Percentiles rank a stretch among this genome's conserved stretches.
Conservation (phyloP, 2,888 invertebrate genomes). For the Oscheius onirici region DNA sequence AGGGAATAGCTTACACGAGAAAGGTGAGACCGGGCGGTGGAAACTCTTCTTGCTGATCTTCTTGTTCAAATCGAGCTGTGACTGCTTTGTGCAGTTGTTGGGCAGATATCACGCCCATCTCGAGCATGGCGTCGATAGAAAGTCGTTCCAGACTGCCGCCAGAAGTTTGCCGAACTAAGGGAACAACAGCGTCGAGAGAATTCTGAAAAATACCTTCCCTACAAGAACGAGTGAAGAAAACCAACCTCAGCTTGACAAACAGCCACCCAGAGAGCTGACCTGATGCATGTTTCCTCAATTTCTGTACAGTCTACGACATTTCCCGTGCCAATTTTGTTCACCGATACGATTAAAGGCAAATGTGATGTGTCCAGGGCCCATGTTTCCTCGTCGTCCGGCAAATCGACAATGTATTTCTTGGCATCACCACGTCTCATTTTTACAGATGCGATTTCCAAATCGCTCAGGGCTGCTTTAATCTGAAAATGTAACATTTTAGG, state of each 20-base stretch:
- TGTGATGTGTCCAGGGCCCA: constrained; percentile 54
- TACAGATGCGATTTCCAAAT: constrained; percentile 57
- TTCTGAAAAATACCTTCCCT: neutral
- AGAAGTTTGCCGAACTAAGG: constrained; percentile 34
- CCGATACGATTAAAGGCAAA: constrained; percentile 58
- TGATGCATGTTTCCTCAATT: constrained; percentile 61
- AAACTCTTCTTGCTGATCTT: neutral
- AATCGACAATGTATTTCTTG: constrained; percentile 57
- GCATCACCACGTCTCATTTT: constrained; percentile 60
- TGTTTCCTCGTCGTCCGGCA: constrained; percentile 49
- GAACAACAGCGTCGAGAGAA: neutral
- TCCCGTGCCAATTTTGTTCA: constrained; percentile 59
- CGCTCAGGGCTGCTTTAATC: constrained; percentile 63
- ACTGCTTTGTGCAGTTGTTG: constrained; percentile 21
- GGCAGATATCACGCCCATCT: constrained; percentile 35
- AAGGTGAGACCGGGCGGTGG: constrained; percentile 13
- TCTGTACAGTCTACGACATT: constrained; percentile 62
- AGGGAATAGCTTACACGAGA: neutral
- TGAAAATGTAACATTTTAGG: too few species aligned
- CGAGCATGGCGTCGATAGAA: constrained; percentile 58
- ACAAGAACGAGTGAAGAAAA: too few species aligned
- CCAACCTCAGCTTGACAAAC: constrained; percentile 28
- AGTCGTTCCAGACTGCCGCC: constrained; percentile 62
- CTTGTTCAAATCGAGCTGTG: constrained; percentile 6
- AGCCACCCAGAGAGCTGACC: constrained; percentile 59